Conservation (phyloP, 1,140 invertebrate species). For the Caenorhabditis briggsae region DNA sequence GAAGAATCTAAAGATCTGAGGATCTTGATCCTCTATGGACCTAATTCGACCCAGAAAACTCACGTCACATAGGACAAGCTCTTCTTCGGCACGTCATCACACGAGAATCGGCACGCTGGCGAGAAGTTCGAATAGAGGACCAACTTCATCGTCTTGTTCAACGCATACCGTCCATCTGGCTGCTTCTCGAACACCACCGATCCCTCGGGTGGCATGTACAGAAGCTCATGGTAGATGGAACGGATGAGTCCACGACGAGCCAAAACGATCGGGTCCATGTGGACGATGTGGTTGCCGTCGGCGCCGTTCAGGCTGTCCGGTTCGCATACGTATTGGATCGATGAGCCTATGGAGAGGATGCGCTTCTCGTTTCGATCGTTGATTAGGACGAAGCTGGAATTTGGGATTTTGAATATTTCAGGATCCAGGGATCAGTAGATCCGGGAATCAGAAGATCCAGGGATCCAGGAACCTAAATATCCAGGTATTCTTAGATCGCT, state of each 20-base stretch:
- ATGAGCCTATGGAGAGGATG: not conserved
- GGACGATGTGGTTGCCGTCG: constrained; percentile 20
- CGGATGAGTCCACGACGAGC: constrained; percentile 43
- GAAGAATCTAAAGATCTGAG: no score
- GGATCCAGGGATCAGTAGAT: not conserved
- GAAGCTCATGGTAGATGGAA: not conserved
- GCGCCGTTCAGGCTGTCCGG: not conserved
- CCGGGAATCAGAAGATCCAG: no score
- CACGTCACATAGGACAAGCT: not conserved
- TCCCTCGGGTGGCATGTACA: not conserved
- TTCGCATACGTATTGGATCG: not conserved
- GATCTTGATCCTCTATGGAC: no score
- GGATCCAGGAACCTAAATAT: no score
- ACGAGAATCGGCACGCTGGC: not conserved
- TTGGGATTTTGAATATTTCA: not conserved
- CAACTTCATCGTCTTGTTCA: not conserved
- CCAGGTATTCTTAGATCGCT: no score
- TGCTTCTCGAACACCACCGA: constrained; percentile 7
- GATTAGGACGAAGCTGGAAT: constrained; percentile 46
- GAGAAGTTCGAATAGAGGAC: constrained; percentile 40
- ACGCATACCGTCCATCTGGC: not conserved
- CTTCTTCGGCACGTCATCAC: not conserved
- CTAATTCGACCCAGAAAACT: constrained; percentile 10
- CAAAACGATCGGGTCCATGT: constrained; percentile 54
- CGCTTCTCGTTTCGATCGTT: constrained; percentile 41